Evolutionary conservation across 2,888 invertebrate genomes (phyloP).

Genomic region (Netelia fuscicornis): DNA sequence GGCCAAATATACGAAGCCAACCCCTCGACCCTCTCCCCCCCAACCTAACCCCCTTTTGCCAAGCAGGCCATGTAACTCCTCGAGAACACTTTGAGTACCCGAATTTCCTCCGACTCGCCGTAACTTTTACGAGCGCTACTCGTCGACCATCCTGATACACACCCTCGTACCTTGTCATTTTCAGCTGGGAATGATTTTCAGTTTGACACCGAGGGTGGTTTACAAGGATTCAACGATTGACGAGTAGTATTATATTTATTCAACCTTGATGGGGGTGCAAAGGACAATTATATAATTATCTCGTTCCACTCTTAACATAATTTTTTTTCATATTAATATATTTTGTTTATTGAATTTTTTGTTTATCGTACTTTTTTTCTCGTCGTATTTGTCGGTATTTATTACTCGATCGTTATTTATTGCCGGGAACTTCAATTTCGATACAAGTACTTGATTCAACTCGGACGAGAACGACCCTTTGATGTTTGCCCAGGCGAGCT

Average conservation of each 20-base stretch:
- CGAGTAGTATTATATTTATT: no score
- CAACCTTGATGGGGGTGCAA: no score
- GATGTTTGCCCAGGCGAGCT: neutral
- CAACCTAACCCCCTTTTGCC: constrained; percentile 28
- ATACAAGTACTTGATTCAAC: no score
- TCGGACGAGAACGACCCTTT: neutral
- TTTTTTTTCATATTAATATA: no score
- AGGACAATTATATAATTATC: no score
- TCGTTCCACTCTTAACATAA: no score
- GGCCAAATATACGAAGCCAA: constrained; percentile 50
- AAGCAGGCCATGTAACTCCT: constrained; percentile 69
- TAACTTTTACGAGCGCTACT: constrained; percentile 80
- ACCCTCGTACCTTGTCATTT: constrained; percentile 31
- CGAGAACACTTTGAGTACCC: constrained; percentile 73
- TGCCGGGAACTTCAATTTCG: no score
- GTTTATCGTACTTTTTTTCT: no score
- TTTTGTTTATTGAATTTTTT: no score
- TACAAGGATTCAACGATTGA: neutral
- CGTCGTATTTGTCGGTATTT: no score
- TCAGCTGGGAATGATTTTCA: constrained; percentile 40
- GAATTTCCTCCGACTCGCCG: constrained; percentile 76
- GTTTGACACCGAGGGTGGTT: constrained; percentile 7
- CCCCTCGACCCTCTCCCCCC: neutral
- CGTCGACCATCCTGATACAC: constrained; percentile 33
- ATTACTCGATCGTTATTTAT: no score